Evolutionary conservation across 2,797 vertebrate species (phyloP).

Genomic region (Danionella dracula): DNA sequence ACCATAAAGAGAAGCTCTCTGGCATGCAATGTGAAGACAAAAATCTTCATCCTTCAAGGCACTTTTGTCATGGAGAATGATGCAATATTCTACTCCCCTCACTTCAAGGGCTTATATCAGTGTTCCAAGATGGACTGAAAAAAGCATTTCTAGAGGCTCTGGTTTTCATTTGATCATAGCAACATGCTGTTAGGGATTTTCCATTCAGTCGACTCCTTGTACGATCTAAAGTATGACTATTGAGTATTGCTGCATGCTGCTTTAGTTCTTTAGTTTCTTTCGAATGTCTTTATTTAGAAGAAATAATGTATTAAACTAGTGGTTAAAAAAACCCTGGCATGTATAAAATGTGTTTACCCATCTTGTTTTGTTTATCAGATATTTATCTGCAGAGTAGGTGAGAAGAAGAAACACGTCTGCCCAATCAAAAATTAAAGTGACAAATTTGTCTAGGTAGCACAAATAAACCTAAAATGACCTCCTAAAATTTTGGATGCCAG

Average conservation of each 20-base stretch:
- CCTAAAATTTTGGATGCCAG: background rate
- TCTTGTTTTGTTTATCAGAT: too few relatives aligned
- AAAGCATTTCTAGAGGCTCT: background rate
- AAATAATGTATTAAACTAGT: too few relatives aligned
- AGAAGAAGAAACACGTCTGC: too few relatives aligned
- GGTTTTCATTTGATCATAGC: slow-evolving; percentile 8
- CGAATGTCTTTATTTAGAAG: background rate
- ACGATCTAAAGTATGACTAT: background rate
- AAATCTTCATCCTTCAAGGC: slow-evolving; percentile 8
- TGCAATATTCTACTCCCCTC: slow-evolving; percentile 4
- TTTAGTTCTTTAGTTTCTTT: too few relatives aligned
- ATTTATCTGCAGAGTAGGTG: too few relatives aligned
- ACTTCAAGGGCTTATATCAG: slow-evolving; percentile 1
- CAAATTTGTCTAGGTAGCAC: too few relatives aligned
- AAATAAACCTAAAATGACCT: background rate
- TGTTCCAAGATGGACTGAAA: slow-evolving; percentile 14
- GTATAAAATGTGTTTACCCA: too few relatives aligned
- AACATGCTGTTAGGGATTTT: slow-evolving; percentile 2
- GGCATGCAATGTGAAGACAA: background rate
- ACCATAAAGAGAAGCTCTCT: background rate
- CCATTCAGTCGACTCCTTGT: background rate
- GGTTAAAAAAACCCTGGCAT: too few relatives aligned
- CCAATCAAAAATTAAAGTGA: too few relatives aligned
- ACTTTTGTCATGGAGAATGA: slow-evolving; percentile 20
- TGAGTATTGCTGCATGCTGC: background rate